Evolutionary conservation across 2,113 vertebrate genomes (phyloP).

Genomic region (Boleophthalmus pectinirostris): DNA sequence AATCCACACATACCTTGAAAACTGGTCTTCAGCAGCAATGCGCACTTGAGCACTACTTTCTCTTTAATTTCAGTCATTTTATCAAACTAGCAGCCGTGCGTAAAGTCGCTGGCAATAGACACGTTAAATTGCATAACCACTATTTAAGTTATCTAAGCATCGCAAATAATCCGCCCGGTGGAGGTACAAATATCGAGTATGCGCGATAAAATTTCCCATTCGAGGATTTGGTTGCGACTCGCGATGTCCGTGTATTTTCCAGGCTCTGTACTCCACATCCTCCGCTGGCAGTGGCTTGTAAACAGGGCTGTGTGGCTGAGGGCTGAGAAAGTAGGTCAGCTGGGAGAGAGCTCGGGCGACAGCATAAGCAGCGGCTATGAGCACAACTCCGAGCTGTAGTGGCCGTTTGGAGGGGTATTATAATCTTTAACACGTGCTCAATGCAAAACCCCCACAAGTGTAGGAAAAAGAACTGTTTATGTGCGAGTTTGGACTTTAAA

Average conservation of each 20-base stretch:
- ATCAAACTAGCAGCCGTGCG: constrained; percentile 22
- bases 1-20: constrained; percentile 66
- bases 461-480: not conserved
- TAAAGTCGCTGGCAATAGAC: constrained; percentile 18
- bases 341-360: constrained; percentile 68
- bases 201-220: not conserved
- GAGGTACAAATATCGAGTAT: constrained; percentile 13
- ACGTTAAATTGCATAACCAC: constrained; percentile 65
- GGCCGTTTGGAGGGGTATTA: constrained; percentile 25
- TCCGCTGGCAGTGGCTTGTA: constrained; percentile 68
- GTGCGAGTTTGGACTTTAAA: not conserved
- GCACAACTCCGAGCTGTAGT: constrained; percentile 43
- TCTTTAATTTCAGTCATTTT: constrained; percentile 24
- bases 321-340: constrained; percentile 83
- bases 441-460: constrained; percentile 23
- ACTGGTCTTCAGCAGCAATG: constrained; percentile 29
- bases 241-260: constrained; percentile 51
- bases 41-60: constrained; percentile 43
- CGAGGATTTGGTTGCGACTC: constrained; percentile 9
- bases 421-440: constrained; percentile 59
- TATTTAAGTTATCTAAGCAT: constrained; percentile 54
- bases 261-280: constrained; percentile 63
- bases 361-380: constrained; percentile 62
- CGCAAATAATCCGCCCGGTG: constrained; percentile 40
- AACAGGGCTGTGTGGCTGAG: constrained; percentile 74